These are phyloP conservation scores for Augiades crinisus DNA, from an alignment of 2,888 invertebrate species.

Conservation along the genomic window DNA sequence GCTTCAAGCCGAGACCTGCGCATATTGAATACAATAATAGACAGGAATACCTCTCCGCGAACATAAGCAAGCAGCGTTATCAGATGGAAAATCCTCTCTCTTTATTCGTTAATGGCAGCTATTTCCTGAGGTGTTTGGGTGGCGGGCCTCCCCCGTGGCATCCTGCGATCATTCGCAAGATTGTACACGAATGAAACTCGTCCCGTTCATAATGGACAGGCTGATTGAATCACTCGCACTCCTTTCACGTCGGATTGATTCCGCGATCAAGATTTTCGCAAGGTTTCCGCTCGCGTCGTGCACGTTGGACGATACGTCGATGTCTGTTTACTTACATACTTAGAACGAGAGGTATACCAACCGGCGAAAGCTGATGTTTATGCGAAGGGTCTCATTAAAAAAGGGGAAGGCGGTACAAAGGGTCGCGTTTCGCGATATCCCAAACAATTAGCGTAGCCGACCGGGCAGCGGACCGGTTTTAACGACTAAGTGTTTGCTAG, in stretches of 20 bases:
- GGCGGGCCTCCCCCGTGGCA: slow-evolving; percentile 33
- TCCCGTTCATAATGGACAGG: slow-evolving; percentile 57
- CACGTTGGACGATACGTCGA: neutral
- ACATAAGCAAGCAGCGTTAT: slow-evolving; percentile 52
- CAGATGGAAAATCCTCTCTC: slow-evolving; percentile 59
- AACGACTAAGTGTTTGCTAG: slow-evolving; percentile 34
- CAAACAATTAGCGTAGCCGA: slow-evolving; percentile 40
- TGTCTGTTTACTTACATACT: neutral
- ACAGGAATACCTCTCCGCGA: slow-evolving; percentile 31
- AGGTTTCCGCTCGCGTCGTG: slow-evolving; percentile 3
- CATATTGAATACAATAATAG: slow-evolving; percentile 46
- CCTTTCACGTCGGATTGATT: slow-evolving; percentile 59
- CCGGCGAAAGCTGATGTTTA: slow-evolving; percentile 26
- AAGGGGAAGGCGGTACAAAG: slow-evolving; percentile 30
- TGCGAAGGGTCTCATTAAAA: slow-evolving; percentile 38
- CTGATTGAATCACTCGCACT: slow-evolving; percentile 62
- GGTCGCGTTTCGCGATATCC: slow-evolving; percentile 31
- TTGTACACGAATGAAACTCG: slow-evolving; percentile 54
- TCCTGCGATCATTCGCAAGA: slow-evolving; percentile 51
- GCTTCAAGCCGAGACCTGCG: neutral
- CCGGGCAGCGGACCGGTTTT: slow-evolving; percentile 37
- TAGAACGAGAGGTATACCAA: neutral
- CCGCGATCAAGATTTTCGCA: slow-evolving; percentile 44
- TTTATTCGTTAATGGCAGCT: slow-evolving; percentile 60
- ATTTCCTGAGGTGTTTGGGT: slow-evolving; percentile 42